These are phyloP conservation scores for Tachysurus vachellii DNA, from an alignment of 2,113 vertebrate genomes.

Conservation along the genomic window DNA sequence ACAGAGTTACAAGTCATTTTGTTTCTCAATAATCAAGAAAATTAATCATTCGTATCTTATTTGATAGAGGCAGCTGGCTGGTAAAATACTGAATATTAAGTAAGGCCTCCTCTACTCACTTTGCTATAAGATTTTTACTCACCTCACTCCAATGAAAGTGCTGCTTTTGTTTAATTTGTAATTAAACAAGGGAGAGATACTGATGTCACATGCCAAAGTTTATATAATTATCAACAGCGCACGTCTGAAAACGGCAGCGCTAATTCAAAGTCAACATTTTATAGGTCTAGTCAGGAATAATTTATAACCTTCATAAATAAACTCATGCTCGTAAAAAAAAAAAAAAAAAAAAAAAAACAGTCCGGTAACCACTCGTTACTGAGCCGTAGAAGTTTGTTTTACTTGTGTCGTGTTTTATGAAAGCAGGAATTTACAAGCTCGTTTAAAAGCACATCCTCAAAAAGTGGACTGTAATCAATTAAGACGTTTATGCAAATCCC, in stretches of 20 bases:
- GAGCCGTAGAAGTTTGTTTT: slow-evolving; percentile 36
- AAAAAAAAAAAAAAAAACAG: slow-evolving; percentile 9
- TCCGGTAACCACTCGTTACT: slow-evolving; percentile 49
- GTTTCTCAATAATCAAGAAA: slow-evolving; percentile 58
- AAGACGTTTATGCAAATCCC: neutral
- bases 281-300: slow-evolving; percentile 61
- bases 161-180: slow-evolving; percentile 25
- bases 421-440: slow-evolving; percentile 35
- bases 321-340: slow-evolving; percentile 54
- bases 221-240: slow-evolving; percentile 21
- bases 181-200: slow-evolving; percentile 42
- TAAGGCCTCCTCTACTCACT: slow-evolving; percentile 6
- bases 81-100: slow-evolving; percentile 39
- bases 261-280: slow-evolving; percentile 65
- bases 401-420: slow-evolving; percentile 34
- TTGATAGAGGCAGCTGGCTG: slow-evolving; percentile 37
- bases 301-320: slow-evolving; percentile 61
- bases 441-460: neutral
- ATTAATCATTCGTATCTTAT: slow-evolving; percentile 37
- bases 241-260: slow-evolving; percentile 9
- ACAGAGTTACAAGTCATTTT: slow-evolving; percentile 65
- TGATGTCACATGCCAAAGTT: slow-evolving; percentile 24
- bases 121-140: slow-evolving; percentile 27
- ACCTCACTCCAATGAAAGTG: slow-evolving; percentile 28
- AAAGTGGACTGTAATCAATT: slow-evolving; percentile 49